Conservation (phyloP, 2,888 invertebrate genomes). For the Galerucella pusilla region DNA sequence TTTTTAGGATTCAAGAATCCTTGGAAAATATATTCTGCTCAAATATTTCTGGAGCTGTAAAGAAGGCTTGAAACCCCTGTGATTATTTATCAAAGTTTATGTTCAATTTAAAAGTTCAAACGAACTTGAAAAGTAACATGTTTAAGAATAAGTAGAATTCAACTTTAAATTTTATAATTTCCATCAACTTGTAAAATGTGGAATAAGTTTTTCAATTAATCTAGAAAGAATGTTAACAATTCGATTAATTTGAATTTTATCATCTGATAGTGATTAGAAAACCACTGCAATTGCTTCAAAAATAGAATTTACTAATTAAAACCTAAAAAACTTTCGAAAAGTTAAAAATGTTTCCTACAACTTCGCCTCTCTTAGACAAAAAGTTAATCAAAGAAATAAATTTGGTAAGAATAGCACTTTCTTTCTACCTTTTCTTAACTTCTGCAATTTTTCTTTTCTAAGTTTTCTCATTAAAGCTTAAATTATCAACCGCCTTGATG, state of each 20-base stretch:
- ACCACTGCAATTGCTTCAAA: conserved; percentile 24
- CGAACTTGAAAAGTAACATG: no score
- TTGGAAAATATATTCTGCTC: no score
- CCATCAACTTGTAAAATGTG: neutral
- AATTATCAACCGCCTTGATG: conserved; percentile 54
- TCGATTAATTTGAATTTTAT: neutral
- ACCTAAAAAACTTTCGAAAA: conserved; percentile 38
- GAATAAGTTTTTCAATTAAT: neutral
- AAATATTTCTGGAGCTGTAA: no score
- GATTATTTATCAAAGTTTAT: no score
- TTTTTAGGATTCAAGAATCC: no score
- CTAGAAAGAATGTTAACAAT: neutral
- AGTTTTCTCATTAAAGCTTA: conserved; percentile 61
- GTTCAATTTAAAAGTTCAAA: no score
- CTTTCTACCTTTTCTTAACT: conserved; percentile 58
- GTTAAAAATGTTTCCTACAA: conserved; percentile 48
- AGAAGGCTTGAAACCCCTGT: no score
- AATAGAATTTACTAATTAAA: conserved; percentile 41
- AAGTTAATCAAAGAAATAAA: conserved; percentile 61
- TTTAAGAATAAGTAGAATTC: no score
- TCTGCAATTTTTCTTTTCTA: conserved; percentile 58
- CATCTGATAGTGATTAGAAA: conserved; percentile 2
- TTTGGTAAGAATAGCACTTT: conserved; percentile 54
- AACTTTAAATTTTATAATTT: neutral
- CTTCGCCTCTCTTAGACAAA: conserved; percentile 45